Evolutionary conservation across 2,888 invertebrate species (phyloP), one percentile per base, ranked within the genome.

Genomic region (Helobdella robusta): DNA sequence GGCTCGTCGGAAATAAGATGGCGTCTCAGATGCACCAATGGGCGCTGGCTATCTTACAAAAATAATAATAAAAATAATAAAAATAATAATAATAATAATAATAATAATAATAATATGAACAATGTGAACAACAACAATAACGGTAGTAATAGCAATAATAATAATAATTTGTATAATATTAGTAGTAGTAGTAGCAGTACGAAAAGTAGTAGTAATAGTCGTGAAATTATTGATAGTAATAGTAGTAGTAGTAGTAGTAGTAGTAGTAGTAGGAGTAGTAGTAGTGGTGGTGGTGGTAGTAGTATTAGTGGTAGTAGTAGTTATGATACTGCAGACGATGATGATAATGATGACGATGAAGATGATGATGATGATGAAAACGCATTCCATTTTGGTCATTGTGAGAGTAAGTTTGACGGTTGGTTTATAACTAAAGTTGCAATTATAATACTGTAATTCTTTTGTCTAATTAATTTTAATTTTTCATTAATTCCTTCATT

Each of bases 231-330:
- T 52, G 20, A 20, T 52, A 52, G 23, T 52, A 52, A 20, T 52
- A 52, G 23, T 52, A 52, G 23, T 52, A 20, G 23, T 52, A 52
- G 23, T 52, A 52, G 23, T 52, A 52, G 23, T 52, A 52, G 23
- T 52, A 52, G 23, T 52, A 52, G 23, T 52, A 52, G 23, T 52
- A 52, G 23, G 11, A 52, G 23, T 52, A 52, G 23, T 52, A 52
- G 23, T 52, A 52, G 23, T 52, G 20, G 23, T 52, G 20, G 23
- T 52, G 20, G 23, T 52, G 20, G 23, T 52, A 52, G 23, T 52
- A 52, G 23, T 52, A 52, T 8, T 52, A 52, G 23, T 52, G 20
- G 23, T 52, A 52, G 23, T 52, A 52, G 23, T 52, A 52, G 23
- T 52, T 8, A 52, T 52, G 20, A 18, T 11, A 52, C 8, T 18